phyloP scores from a whole-genome alignment of 2,113 vertebrate genomes.

The Callopanchax toddi region DNA sequence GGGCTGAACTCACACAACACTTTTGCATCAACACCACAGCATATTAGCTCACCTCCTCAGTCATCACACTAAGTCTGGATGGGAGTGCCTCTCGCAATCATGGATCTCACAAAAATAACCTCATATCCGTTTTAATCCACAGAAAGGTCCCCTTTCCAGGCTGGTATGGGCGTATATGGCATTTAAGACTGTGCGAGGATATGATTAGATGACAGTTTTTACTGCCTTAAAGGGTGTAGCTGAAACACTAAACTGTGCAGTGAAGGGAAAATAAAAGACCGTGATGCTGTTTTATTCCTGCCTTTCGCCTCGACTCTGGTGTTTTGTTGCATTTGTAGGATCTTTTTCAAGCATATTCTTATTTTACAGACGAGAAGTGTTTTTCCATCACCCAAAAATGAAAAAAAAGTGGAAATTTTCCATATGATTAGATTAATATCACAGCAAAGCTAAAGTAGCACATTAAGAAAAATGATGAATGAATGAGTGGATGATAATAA shows the following conservation, averaged over 20 bases:
- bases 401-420: background rate
- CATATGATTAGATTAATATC: constrained; percentile 1
- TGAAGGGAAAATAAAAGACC: constrained; percentile 62
- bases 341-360: constrained; percentile 35
- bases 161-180: constrained; percentile 76
- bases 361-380: constrained; percentile 27
- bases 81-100: constrained; percentile 71
- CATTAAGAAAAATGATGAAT: constrained; percentile 2
- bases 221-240: constrained; percentile 76
- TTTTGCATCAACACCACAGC: constrained; percentile 49
- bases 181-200: constrained; percentile 76
- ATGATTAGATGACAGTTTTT: constrained; percentile 81
- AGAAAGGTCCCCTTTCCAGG: constrained; percentile 73
- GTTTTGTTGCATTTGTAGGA: constrained; percentile 54
- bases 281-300: constrained; percentile 60
- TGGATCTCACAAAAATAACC: constrained; percentile 76
- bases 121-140: constrained; percentile 77
- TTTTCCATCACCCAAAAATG: background rate
- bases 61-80: constrained; percentile 66
- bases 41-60: constrained; percentile 69
- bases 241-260: constrained; percentile 75
- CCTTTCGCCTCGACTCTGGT: constrained; percentile 47
- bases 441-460: background rate
- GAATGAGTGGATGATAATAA: constrained; percentile 1
- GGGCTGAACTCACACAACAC: constrained; percentile 29